Evolutionary conservation across 2,797 vertebrate genomes (phyloP).

Genomic region (Netta rufina): DNA sequence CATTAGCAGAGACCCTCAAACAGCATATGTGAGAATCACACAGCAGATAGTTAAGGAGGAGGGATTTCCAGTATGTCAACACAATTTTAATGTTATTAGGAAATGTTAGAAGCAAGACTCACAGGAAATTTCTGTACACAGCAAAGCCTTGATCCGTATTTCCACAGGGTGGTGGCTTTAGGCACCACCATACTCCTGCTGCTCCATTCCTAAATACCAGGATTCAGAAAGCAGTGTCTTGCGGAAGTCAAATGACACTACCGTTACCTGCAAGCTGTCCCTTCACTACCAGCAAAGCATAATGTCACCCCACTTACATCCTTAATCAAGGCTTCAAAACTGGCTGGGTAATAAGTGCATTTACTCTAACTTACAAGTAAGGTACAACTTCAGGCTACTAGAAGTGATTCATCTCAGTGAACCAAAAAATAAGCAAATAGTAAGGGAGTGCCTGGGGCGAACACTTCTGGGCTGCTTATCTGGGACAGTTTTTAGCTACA

Average conservation of each 20-base stretch:
- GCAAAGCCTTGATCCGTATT: neutral
- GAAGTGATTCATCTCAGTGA: neutral
- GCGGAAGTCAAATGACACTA: neutral
- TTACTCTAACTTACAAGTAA: neutral
- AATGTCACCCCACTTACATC: neutral
- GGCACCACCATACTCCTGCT: neutral
- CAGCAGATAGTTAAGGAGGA: neutral
- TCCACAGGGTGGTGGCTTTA: neutral
- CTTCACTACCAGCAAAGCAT: neutral
- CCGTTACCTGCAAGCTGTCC: neutral
- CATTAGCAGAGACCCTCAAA: neutral
- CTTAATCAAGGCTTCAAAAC: neutral
- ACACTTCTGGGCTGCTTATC: neutral
- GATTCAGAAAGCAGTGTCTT: neutral
- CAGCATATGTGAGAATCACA: neutral
- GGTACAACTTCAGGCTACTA: neutral
- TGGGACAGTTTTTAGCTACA: neutral
- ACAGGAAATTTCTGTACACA: neutral
- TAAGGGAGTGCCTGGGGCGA: neutral
- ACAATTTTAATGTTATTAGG: neutral
- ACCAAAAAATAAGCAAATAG: neutral
- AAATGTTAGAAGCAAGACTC: neutral
- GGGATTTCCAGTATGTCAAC: neutral
- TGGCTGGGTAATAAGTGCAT: neutral
- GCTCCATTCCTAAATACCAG: neutral